Evolutionary conservation across 2,888 invertebrate species (phyloP).

Genomic region (Miltochrista miniata): DNA sequence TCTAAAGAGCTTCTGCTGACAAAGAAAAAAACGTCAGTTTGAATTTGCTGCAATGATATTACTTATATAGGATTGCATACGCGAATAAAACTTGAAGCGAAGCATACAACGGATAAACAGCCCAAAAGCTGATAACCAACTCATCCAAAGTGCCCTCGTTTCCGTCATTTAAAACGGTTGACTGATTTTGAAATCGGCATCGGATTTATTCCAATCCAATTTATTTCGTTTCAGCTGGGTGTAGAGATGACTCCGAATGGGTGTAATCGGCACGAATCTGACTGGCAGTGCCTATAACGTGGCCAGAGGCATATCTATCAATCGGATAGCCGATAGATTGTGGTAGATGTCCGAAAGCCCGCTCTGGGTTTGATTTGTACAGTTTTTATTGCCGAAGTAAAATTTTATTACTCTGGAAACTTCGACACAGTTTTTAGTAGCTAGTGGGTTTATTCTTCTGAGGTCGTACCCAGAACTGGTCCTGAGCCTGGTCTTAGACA

Average conservation of each 20-base stretch:
- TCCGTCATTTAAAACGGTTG: conserved; percentile 1
- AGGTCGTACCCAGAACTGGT: too few relatives aligned
- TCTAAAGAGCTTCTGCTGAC: too few relatives aligned
- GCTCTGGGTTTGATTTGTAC: conserved; percentile 3
- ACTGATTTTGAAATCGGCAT: not conserved
- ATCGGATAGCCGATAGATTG: conserved; percentile 4
- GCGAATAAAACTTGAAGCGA: not conserved
- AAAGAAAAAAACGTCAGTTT: too few relatives aligned
- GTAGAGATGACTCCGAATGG: conserved; percentile 7
- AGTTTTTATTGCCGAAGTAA: conserved; percentile 36
- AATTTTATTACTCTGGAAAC: conserved; percentile 23
- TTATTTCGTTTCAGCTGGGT: conserved; percentile 3
- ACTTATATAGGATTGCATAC: too few relatives aligned
- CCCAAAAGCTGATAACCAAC: not conserved
- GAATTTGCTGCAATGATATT: too few relatives aligned
- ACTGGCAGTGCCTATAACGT: not conserved
- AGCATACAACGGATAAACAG: not conserved
- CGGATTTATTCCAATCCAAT: not conserved
- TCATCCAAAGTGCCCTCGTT: not conserved
- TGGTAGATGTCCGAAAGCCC: conserved; percentile 9
- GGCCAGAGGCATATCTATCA: conserved; percentile 5
- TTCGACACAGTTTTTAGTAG: too few relatives aligned
- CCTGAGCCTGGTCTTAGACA: too few relatives aligned
- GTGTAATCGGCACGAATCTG: conserved; percentile 8
- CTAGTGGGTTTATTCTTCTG: too few relatives aligned